Percentiles rank a stretch among this genome's conserved stretches.
Conservation (phyloP, 1,140 invertebrate genomes). For the Nomia melanderi region DNA sequence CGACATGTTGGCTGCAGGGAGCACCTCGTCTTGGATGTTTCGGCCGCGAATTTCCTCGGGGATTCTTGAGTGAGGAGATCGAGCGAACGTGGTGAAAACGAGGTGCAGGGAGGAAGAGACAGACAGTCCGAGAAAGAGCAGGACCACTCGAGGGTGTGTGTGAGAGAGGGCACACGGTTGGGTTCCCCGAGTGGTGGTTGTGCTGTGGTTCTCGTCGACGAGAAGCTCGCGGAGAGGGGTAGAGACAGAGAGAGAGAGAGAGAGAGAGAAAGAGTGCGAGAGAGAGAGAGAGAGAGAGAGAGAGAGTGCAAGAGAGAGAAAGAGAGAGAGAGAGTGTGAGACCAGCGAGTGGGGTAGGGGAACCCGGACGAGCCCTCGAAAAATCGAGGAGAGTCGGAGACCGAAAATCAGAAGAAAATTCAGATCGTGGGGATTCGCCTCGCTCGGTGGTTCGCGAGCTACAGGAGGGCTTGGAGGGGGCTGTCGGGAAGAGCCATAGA, state of each 20-base stretch:
- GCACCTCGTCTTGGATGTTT: slow-evolving; percentile 74
- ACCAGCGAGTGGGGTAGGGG: slow-evolving; percentile 18
- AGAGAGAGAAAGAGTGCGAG: too few relatives aligned
- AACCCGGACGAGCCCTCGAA: slow-evolving; percentile 39
- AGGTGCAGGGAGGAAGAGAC: slow-evolving; percentile 31
- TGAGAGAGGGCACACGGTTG: slow-evolving; percentile 51
- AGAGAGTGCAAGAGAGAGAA: too few relatives aligned
- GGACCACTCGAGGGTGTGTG: slow-evolving; percentile 47
- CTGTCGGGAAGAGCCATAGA: too few relatives aligned
- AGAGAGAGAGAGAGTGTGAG: not conserved
- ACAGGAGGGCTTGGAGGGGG: too few relatives aligned
- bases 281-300: too few relatives aligned
- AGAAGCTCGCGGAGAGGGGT: slow-evolving; percentile 36
- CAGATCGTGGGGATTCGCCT: not conserved
- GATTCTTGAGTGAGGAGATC: slow-evolving; percentile 71
- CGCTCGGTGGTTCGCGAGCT: not conserved
- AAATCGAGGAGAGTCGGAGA: slow-evolving; percentile 31
- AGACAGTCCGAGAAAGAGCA: slow-evolving; percentile 34
- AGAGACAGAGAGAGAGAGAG: not conserved
- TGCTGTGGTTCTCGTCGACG: slow-evolving; percentile 40
- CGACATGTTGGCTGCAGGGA: slow-evolving; percentile 79
- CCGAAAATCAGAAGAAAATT: slow-evolving; percentile 1
- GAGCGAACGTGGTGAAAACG: slow-evolving; percentile 43
- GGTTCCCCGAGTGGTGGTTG: slow-evolving; percentile 48
- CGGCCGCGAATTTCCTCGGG: slow-evolving; percentile 72